These are phyloP conservation scores for Endomychus coccineus DNA, from an alignment of 2,888 invertebrate genomes.

Conservation along the genomic window DNA sequence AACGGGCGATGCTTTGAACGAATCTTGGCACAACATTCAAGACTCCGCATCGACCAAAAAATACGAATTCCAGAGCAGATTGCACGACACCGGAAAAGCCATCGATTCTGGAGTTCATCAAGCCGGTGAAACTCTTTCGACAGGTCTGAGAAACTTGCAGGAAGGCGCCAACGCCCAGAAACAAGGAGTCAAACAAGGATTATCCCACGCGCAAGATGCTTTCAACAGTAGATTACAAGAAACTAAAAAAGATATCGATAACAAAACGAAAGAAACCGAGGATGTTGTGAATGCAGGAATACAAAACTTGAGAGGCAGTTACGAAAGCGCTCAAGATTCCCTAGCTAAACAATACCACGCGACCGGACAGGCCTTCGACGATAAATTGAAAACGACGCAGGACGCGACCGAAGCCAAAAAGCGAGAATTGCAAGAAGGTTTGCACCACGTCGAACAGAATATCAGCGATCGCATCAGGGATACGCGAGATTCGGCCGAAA, in stretches of 20 bases:
- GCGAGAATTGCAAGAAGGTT: slow-evolving; percentile 7
- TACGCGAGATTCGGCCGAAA: slow-evolving; percentile 40
- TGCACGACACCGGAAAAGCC: no score
- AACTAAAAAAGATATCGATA: slow-evolving; percentile 56
- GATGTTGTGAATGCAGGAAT: slow-evolving; percentile 51
- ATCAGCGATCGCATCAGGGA: slow-evolving; percentile 24
- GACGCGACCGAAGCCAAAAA: slow-evolving; percentile 33
- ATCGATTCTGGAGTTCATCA: no score
- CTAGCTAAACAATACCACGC: slow-evolving; percentile 12
- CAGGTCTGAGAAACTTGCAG: slow-evolving; percentile 6
- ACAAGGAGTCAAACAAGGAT: slow-evolving; percentile 57
- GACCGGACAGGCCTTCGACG: slow-evolving; percentile 16
- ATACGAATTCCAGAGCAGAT: no score
- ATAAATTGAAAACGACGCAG: slow-evolving; percentile 40
- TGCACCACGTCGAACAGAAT: slow-evolving; percentile 3
- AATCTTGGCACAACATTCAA: background rate
- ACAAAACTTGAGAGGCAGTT: slow-evolving; percentile 48
- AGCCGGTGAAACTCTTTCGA: no score
- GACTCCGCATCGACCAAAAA: background rate
- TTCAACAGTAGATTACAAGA: slow-evolving; percentile 45
- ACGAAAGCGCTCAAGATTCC: slow-evolving; percentile 34
- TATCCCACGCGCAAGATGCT: slow-evolving; percentile 24
- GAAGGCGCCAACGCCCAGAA: slow-evolving; percentile 4
- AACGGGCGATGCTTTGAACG: background rate
- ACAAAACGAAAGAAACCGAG: slow-evolving; percentile 55